Conservation (phyloP, 2,888 invertebrate genomes). For the Ochropleura plecta region DNA sequence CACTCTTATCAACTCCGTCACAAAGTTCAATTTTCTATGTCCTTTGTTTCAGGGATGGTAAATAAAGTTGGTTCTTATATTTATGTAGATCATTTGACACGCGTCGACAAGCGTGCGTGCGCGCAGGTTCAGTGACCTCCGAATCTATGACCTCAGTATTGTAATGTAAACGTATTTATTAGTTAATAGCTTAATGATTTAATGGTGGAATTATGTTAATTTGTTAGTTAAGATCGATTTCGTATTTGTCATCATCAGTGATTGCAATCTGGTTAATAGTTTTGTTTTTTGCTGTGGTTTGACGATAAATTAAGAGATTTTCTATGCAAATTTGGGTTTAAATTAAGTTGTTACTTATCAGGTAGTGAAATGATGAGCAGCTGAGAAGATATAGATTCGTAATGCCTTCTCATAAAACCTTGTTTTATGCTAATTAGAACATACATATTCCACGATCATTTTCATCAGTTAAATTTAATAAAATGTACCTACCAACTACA, state of each 20-base stretch:
- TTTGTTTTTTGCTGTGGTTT: constrained; percentile 21
- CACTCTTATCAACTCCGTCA: neutral
- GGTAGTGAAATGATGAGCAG: too few relatives aligned
- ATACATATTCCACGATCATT: neutral
- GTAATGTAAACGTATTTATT: constrained; percentile 65
- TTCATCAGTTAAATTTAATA: neutral
- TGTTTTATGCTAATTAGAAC: neutral
- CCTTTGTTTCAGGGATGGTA: constrained; percentile 41
- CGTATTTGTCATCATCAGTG: constrained; percentile 51
- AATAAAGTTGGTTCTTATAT: constrained; percentile 60
- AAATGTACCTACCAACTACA: neutral
- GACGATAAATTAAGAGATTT: neutral
- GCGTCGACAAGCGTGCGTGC: constrained; percentile 76
- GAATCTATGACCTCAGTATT: constrained; percentile 77
- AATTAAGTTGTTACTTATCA: neutral
- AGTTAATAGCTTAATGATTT: constrained; percentile 66
- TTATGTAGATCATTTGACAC: constrained; percentile 80
- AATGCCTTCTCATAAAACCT: neutral
- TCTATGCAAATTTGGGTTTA: neutral
- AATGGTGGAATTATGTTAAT: constrained; percentile 60
- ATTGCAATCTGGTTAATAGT: constrained; percentile 40
- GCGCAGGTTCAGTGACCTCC: constrained; percentile 72
- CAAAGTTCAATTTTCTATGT: constrained; percentile 65
- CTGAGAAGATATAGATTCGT: neutral
- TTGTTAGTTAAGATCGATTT: constrained; percentile 29